Conservation (phyloP, 2,113 vertebrate species). For the Tinamus guttatus region DNA sequence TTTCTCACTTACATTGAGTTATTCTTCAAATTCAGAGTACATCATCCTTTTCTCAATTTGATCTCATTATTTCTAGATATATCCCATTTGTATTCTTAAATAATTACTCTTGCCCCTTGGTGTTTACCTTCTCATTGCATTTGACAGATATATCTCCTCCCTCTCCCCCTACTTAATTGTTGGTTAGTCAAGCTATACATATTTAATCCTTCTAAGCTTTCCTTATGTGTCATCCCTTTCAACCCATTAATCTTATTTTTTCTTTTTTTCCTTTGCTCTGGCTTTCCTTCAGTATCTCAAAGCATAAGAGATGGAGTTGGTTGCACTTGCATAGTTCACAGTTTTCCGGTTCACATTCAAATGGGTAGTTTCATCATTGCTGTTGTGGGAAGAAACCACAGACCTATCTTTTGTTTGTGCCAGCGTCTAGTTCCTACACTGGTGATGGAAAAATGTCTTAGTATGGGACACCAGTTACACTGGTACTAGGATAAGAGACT, state of each 20-base stretch:
- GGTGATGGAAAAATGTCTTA: not conserved
- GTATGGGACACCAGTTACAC: not conserved
- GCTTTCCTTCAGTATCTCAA: not conserved
- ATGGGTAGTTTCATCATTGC: not conserved
- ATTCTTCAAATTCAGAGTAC: slow-evolving; percentile 34
- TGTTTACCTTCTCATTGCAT: slow-evolving; percentile 66
- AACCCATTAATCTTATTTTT: not conserved
- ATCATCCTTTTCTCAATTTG: slow-evolving; percentile 43
- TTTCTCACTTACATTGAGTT: slow-evolving; percentile 6
- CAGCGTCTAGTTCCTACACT: not conserved
- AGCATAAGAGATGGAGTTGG: not conserved
- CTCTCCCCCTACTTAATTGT: slow-evolving; percentile 59
- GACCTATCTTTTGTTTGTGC: not conserved
- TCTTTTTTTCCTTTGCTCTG: not conserved
- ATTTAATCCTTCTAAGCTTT: slow-evolving; percentile 64
- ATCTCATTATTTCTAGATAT: slow-evolving; percentile 63
- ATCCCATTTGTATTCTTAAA: slow-evolving; percentile 68
- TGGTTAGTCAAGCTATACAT: slow-evolving; percentile 71
- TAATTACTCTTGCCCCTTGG: slow-evolving; percentile 72
- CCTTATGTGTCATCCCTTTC: slow-evolving; percentile 13
- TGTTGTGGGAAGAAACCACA: not conserved
- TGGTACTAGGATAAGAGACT: not conserved
- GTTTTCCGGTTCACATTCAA: not conserved
- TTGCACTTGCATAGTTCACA: not conserved
- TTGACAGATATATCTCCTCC: slow-evolving; percentile 56